Conservation (phyloP, 1,140 invertebrate genomes). For the Rhynchophorus ferrugineus region DNA sequence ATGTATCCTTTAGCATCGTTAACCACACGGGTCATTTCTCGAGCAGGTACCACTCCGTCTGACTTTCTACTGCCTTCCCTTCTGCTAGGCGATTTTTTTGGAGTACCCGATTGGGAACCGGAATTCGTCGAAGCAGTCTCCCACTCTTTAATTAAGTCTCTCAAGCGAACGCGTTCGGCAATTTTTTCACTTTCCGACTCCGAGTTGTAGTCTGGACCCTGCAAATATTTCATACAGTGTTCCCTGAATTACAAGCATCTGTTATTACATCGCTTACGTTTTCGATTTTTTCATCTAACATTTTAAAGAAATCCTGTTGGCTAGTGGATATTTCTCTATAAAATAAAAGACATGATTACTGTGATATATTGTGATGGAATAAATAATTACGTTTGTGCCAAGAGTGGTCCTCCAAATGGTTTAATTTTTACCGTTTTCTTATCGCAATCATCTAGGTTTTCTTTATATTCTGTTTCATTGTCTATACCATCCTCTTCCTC, state of each 20-base stretch:
- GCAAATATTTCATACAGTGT: slow-evolving; percentile 7
- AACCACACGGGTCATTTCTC: slow-evolving; percentile 1
- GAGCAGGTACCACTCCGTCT: neutral
- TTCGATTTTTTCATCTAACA: slow-evolving; percentile 86
- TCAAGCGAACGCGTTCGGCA: slow-evolving; percentile 50
- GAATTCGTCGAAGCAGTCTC: slow-evolving; percentile 47
- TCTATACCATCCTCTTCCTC: slow-evolving; percentile 30
- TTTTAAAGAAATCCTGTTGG: slow-evolving; percentile 83
- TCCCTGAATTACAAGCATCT: slow-evolving; percentile 1
- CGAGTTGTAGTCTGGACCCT: slow-evolving; percentile 69
- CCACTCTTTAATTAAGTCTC: slow-evolving; percentile 53
- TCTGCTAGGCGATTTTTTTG: slow-evolving; percentile 12
- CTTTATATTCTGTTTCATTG: slow-evolving; percentile 22
- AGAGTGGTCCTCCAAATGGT: slow-evolving; percentile 41
- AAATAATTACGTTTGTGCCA: slow-evolving; percentile 43
- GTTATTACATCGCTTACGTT: slow-evolving; percentile 58
- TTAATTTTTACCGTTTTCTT: slow-evolving; percentile 33
- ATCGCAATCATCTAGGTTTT: slow-evolving; percentile 28
- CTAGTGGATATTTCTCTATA: slow-evolving; percentile 76
- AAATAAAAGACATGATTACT: slow-evolving; percentile 38
- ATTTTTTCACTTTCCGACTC: slow-evolving; percentile 55
- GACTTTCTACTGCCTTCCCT: neutral
- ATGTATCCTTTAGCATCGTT: neutral
- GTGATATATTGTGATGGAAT: slow-evolving; percentile 8
- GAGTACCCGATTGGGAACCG: slow-evolving; percentile 31